phyloP scores from a whole-genome alignment of 2,888 invertebrate genomes.

The Leistus spinibarbis region DNA sequence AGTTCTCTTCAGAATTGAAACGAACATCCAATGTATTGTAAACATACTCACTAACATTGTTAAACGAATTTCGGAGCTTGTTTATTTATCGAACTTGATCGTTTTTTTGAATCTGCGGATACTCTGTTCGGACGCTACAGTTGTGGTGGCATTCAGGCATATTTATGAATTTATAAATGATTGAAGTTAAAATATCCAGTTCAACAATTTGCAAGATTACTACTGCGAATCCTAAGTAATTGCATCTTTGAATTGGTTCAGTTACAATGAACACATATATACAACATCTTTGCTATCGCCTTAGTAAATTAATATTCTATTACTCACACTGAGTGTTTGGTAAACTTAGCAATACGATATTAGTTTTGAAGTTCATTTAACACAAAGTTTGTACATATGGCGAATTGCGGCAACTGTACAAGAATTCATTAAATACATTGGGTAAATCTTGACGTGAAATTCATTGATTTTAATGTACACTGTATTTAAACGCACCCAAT shows the following conservation, averaged over 20 bases:
- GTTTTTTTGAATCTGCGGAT: neutral
- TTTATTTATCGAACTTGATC: neutral
- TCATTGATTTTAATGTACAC: too few species aligned
- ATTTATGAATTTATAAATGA: too few species aligned
- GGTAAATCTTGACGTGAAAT: too few species aligned
- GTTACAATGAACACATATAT: too few species aligned
- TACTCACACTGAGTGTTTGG: neutral
- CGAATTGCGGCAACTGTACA: neutral
- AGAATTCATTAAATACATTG: too few species aligned
- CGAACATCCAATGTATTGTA: neutral
- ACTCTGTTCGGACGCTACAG: too few species aligned
- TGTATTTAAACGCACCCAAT: too few species aligned
- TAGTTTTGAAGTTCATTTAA: slow-evolving; percentile 11
- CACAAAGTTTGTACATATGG: neutral
- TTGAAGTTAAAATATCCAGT: too few species aligned
- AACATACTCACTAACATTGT: neutral
- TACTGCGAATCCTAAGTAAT: too few species aligned
- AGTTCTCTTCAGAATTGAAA: neutral
- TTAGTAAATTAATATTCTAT: neutral
- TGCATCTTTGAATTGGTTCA: too few species aligned
- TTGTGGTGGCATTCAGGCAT: too few species aligned
- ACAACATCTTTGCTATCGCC: neutral
- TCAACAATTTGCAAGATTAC: too few species aligned
- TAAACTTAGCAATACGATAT: slow-evolving; percentile 9
- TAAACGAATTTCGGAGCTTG: neutral